Base-by-base conservation (phyloP, 2,888 invertebrate genomes). In the Heliconius cydno region DNA sequence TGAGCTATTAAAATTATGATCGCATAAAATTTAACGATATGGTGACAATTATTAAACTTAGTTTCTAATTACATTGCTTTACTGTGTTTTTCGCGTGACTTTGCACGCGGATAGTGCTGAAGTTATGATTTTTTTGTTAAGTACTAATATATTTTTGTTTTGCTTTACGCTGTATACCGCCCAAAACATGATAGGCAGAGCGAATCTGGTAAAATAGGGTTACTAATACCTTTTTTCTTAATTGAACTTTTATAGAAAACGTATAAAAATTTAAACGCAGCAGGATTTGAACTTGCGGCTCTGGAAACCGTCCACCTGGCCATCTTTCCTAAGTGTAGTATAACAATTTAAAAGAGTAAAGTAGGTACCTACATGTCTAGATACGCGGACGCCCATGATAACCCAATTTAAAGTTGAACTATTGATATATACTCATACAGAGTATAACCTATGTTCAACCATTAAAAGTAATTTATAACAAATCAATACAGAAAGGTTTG, bases 401-500 rank as follows among this genome's bases (percentile, higher is more conserved):
- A 57, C 57, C 60, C 60, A 60, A 60, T 60, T 60, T 12, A 57
- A 57, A 22, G 9, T 22, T 57, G 22, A 57, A 57, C 57, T 57
- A 52, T 57, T 57, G 1, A 52, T 19, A 52, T 22, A 19, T 57
- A 46, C 6, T 6, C 15, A 46, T 46, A 46, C 15, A 15, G 19
- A 19, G 46, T 52, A 60, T 60, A 10, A 60, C 10, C 22, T 30
- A 19, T 15, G 63, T 65, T 25, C 15, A 28, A 28, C 13, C 63
- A 65, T 70, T 30, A 60, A 68, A 57, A 77, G 60, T 68, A 57
- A 68, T 68, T 34, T 68, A 70, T 83, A 70, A 81, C 81, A 84
- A 82, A 84, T 82, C 81, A 84, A 84, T 84, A 84, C 80, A 85
- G 86, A 85, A 87, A 87, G 88, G 86, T 87, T 88, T 86, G 86